Evolutionary conservation across 2,113 vertebrate genomes (phyloP).

Genomic region (Zingel zingel): DNA sequence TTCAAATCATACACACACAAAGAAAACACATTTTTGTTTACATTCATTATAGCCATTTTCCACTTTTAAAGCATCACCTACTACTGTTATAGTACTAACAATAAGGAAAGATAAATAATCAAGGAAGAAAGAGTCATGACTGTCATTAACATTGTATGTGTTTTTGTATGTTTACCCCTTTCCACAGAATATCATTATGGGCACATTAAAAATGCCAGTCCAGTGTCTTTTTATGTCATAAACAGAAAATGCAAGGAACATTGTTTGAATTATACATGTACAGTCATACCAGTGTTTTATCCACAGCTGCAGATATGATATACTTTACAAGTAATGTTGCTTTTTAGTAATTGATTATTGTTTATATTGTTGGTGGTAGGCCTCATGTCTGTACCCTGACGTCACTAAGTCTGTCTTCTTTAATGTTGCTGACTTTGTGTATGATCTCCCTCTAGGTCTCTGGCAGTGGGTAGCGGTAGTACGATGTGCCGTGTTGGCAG

Average conservation of each 20-base stretch:
- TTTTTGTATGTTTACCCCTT: neutral
- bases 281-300: neutral
- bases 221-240: neutral
- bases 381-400: neutral
- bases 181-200: neutral
- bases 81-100: neutral
- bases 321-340: neutral
- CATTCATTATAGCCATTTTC: neutral
- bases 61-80: neutral
- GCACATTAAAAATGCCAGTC: neutral
- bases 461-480: conserved; percentile 93
- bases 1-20: neutral
- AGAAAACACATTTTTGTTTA: neutral
- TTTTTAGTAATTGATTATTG: neutral
- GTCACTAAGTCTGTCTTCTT: neutral
- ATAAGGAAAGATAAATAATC: neutral
- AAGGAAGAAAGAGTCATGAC: neutral
- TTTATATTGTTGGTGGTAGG: neutral
- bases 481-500: conserved; percentile 93
- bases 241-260: neutral
- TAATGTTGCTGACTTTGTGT: neutral
- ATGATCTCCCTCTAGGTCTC: conserved; percentile 80
- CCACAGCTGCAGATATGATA: neutral
- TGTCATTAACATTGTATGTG: neutral
- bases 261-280: neutral